Evolutionary conservation across 2,888 invertebrate genomes (phyloP).

Genomic region (Dermolepida albohirtum): DNA sequence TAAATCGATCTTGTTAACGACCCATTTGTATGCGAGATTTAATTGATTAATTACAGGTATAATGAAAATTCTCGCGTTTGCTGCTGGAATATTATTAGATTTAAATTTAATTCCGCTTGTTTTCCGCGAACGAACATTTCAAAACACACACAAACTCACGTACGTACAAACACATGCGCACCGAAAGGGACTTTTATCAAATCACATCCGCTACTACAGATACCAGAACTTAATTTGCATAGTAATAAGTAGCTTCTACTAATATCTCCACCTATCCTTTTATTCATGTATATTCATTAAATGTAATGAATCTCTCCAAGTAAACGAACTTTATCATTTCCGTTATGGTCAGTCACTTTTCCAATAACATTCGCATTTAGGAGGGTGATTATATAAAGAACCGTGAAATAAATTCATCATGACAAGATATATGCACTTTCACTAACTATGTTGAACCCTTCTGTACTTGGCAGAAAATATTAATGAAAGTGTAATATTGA

Average conservation of each 20-base stretch:
- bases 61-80: conserved; percentile 35
- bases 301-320: conserved; percentile 4
- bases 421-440: no score
- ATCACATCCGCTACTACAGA: conserved; percentile 14
- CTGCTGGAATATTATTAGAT: conserved; percentile 27
- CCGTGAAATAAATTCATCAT: no score
- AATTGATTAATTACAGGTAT: conserved; percentile 38
- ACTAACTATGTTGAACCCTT: no score
- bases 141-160: conserved; percentile 5
- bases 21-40: conserved; percentile 35
- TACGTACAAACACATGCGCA: background rate
- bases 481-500: no score
- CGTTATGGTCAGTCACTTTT: conserved; percentile 1
- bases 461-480: no score
- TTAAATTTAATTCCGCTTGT: conserved; percentile 31
- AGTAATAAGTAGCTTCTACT: conserved; percentile 28
- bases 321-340: background rate
- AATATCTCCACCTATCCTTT: conserved; percentile 13
- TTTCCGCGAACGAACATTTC: conserved; percentile 18
- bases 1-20: conserved; percentile 33
- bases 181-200: conserved; percentile 23
- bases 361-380: background rate
- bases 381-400: no score
- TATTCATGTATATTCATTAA: conserved; percentile 20
- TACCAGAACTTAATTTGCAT: conserved; percentile 31